Evolutionary conservation across 2,113 vertebrate species (phyloP).

Genomic region (Dolichotis patagonum): DNA sequence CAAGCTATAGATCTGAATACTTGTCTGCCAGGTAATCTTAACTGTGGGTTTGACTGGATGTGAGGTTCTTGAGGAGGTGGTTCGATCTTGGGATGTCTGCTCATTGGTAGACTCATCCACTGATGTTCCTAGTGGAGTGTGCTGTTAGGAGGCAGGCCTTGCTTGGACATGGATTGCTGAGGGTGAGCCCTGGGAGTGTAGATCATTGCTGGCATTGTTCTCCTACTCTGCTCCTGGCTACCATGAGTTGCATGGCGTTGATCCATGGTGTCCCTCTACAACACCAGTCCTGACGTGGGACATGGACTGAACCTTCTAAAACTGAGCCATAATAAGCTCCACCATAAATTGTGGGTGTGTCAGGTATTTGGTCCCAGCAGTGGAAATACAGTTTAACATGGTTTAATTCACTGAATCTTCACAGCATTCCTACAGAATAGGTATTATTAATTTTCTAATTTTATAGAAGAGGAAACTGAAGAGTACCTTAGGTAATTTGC

Average conservation of each 20-base stretch:
- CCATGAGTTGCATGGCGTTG: neutral
- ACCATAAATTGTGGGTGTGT: neutral
- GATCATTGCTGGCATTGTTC: neutral
- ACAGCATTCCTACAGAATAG: neutral
- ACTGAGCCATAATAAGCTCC: neutral
- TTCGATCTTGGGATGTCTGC: neutral
- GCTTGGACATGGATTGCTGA: neutral
- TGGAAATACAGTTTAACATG: neutral
- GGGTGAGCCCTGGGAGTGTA: neutral
- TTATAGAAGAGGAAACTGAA: neutral
- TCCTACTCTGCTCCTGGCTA: neutral
- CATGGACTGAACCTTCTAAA: neutral
- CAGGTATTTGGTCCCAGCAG: neutral
- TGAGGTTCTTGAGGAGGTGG: neutral
- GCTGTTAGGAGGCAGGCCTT: neutral
- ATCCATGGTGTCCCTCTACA: neutral
- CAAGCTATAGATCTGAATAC: neutral
- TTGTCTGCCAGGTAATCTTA: neutral
- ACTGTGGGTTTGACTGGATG: neutral
- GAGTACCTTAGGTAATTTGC: neutral
- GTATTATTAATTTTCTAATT: neutral
- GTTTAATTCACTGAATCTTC: neutral
- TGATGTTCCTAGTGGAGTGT: neutral
- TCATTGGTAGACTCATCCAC: neutral
- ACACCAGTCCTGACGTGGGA: neutral